A percentile compares a stretch with the other conserved stretches of the same genome.
Evolutionary conservation across 2,888 invertebrate genomes (phyloP).

Genomic region (Cephalotes varians): DNA sequence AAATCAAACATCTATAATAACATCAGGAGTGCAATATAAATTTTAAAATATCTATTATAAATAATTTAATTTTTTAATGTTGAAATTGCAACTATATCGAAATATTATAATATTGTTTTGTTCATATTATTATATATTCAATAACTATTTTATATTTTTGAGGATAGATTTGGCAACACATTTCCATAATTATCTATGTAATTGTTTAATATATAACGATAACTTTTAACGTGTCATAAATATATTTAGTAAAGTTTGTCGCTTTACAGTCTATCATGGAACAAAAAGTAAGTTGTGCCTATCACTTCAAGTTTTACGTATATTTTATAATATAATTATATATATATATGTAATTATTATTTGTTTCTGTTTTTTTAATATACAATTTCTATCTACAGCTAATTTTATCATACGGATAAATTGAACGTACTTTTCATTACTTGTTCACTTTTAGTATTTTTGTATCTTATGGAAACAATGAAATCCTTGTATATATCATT

Average conservation of each 20-base stretch:
- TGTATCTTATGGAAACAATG: constrained; percentile 1
- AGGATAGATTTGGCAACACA: neutral
- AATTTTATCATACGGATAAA: neutral
- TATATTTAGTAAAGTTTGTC: constrained; percentile 47
- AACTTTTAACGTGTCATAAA: neutral
- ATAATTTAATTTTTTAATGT: neutral
- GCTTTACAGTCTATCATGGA: constrained; percentile 70
- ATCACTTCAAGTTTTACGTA: neutral
- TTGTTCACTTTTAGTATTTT: neutral
- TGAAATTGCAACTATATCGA: neutral
- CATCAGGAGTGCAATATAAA: neutral
- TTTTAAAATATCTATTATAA: neutral
- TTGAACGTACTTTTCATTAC: neutral
- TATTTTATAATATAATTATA: neutral
- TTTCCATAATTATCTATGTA: neutral
- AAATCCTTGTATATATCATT: neutral
- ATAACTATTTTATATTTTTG: constrained; percentile 11
- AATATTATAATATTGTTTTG: neutral
- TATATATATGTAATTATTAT: neutral
- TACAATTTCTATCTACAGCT: neutral
- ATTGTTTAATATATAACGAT: neutral
- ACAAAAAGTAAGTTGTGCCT: constrained; percentile 66
- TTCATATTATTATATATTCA: neutral
- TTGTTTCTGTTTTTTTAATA: neutral
- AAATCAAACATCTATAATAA: neutral